Evolutionary conservation across 2,888 invertebrate genomes (phyloP), one percentile per base, ranked within the genome.

Genomic region (Eretmocerus hayati): DNA sequence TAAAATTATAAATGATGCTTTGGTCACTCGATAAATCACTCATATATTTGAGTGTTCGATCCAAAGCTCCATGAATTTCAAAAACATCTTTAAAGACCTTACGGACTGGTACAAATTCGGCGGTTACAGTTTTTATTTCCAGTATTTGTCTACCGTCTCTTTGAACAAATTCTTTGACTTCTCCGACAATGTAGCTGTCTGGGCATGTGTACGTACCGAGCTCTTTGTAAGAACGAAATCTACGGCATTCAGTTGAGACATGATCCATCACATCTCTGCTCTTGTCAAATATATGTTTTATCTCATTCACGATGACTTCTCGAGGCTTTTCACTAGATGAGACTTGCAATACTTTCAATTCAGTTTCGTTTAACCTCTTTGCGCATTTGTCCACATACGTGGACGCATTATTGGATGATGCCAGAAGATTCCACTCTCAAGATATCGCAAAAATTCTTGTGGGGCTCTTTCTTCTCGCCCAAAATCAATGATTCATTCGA

Each of bases 91-190:
- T 13, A 20, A 52, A 49, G 26, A 56, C 53, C 18, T 45, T 15
- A 31, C 53, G 20, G 2, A 57, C n/a, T n/a, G 52, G 49, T 26
- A 55, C 49, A 11, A 53, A 55, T 32, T 58, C 51, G 13, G 42
- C 54, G 5, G 42, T 36, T 11, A 54, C 23, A 33, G 45, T 48
- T 5, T 26, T 13, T 6, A 26, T 22, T 23, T 33, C 22, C 6
- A 33, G 15, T 8, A 15, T 23, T 16, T 35, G 22, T 30, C 47
- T 35, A 30, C 26, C 42, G n/a, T 43, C n/a, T 32, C 41, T 44
- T 9, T 11, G 26, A 22, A 26, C 32, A 22, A 23, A 53, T 37
- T 54, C 52, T 30, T 20, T 19, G 49, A 53, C 30, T 42, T 51
- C 46, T 19, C 56, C 53, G 15, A 50, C 39, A 15, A 40, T 37